A percentile compares a stretch with the other conserved stretches of the same genome.
These are phyloP conservation scores for Rhabditoides inermis DNA, from an alignment of 2,888 invertebrate species.

Conservation along the genomic window DNA sequence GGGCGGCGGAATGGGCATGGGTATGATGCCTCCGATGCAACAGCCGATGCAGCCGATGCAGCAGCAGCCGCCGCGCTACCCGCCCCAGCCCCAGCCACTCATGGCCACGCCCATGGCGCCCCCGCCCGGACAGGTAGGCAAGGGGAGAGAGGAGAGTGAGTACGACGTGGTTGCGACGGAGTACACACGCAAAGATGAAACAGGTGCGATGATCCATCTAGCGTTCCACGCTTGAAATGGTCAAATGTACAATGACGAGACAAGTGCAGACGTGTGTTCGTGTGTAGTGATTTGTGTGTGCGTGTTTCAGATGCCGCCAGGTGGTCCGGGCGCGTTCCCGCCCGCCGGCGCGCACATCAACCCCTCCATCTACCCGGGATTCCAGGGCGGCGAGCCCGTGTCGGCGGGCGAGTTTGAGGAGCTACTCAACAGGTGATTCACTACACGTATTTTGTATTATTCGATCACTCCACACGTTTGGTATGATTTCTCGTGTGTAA, in stretches of 20 bases:
- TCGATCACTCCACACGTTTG: too few relatives aligned
- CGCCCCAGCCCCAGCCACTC: background rate
- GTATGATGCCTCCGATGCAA: background rate
- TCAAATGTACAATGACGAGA: too few relatives aligned
- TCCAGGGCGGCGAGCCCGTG: constrained; percentile 31
- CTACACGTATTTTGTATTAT: too few relatives aligned
- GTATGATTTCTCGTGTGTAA: too few relatives aligned
- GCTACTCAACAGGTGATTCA: constrained; percentile 86
- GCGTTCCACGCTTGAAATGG: too few relatives aligned
- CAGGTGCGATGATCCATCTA: too few relatives aligned
- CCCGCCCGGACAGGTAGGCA: too few relatives aligned
- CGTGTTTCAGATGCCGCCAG: background rate
- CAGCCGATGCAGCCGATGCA: background rate
- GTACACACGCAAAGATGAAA: too few relatives aligned
- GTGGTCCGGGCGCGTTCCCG: constrained; percentile 9
- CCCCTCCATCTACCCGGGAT: constrained; percentile 34
- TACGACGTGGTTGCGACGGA: too few relatives aligned
- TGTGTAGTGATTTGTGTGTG: too few relatives aligned
- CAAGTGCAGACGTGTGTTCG: too few relatives aligned
- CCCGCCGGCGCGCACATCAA: constrained; percentile 40
- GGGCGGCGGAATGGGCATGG: constrained; percentile 2
- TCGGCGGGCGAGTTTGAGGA: constrained; percentile 92
- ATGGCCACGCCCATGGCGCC: background rate
- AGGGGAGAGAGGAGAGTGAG: too few relatives aligned
- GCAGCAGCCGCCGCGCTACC: background rate